Evolutionary conservation across 2,797 vertebrate species (phyloP).

Genomic region (Micropoecilia bifurca): DNA sequence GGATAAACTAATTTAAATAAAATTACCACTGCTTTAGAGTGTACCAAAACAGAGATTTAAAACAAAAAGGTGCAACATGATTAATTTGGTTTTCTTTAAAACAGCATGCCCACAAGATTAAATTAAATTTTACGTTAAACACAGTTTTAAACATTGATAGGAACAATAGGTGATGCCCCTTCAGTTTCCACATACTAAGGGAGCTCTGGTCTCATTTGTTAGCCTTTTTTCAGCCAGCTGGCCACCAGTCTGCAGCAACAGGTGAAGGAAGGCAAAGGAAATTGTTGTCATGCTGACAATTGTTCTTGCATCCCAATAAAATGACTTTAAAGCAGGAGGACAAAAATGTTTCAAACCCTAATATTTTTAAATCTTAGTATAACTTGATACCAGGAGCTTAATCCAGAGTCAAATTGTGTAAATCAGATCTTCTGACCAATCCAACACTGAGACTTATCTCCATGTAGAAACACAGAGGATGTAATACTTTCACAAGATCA

Average conservation of each 20-base stretch:
- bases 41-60: background rate
- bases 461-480: slow-evolving; percentile 24
- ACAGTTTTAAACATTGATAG: background rate
- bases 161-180: background rate
- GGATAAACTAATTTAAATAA: background rate
- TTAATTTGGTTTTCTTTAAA: background rate
- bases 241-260: background rate
- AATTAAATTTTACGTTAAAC: background rate
- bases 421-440: slow-evolving; percentile 10
- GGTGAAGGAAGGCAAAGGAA: background rate
- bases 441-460: background rate
- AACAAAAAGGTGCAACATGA: background rate
- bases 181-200: background rate
- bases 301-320: background rate
- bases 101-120: background rate
- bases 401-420: background rate
- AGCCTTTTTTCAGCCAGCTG: background rate
- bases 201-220: background rate
- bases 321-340: background rate
- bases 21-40: background rate
- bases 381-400: background rate
- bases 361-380: background rate
- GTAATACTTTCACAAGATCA: slow-evolving; percentile 31
- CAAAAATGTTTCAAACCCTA: background rate
- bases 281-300: background rate